A percentile compares a stretch with the other conserved stretches of the same genome.
These are phyloP conservation scores for Tautogolabrus adspersus DNA, from an alignment of 2,113 vertebrate species.

Conservation along the genomic window DNA sequence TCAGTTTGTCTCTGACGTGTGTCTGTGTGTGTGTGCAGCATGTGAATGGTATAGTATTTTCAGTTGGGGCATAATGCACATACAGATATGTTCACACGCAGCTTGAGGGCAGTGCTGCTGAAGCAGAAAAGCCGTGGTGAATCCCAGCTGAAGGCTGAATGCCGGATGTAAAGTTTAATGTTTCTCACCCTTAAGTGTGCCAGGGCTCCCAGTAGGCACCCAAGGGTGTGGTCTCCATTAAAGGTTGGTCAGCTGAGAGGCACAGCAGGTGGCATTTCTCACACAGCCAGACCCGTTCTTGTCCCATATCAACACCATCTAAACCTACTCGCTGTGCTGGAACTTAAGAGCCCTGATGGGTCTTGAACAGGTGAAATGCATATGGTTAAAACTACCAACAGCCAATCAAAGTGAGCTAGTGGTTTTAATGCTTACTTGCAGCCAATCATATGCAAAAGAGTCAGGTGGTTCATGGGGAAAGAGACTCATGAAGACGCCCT, in stretches of 20 bases:
- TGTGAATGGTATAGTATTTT: background rate
- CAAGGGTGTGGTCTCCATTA: conserved; percentile 61
- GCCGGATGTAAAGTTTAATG: conserved; percentile 56
- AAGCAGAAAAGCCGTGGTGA: conserved; percentile 12
- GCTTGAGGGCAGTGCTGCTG: conserved; percentile 7
- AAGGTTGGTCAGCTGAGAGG: conserved; percentile 70
- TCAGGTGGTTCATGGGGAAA: conserved; percentile 2
- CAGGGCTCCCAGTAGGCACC: conserved; percentile 18
- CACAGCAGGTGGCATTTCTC: conserved; percentile 77
- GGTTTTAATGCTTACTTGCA: background rate
- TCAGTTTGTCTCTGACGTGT: conserved; percentile 16
- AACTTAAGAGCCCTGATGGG: conserved; percentile 62
- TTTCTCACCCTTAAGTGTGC: conserved; percentile 28
- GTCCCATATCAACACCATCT: conserved; percentile 69
- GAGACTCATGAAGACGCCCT: conserved; percentile 14
- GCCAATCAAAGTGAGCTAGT: conserved; percentile 37
- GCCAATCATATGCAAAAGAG: conserved; percentile 24
- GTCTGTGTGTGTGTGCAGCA: conserved; percentile 12
- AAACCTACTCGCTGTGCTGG: conserved; percentile 33
- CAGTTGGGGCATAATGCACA: background rate
- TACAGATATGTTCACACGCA: conserved; percentile 11
- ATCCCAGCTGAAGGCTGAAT: conserved; percentile 25
- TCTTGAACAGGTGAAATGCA: conserved; percentile 73
- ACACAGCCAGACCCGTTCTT: conserved; percentile 50
- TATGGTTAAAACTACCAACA: conserved; percentile 32